phyloP scores from a whole-genome alignment of 1,140 invertebrate genomes.

The Phymorhynchus buccinoides region DNA sequence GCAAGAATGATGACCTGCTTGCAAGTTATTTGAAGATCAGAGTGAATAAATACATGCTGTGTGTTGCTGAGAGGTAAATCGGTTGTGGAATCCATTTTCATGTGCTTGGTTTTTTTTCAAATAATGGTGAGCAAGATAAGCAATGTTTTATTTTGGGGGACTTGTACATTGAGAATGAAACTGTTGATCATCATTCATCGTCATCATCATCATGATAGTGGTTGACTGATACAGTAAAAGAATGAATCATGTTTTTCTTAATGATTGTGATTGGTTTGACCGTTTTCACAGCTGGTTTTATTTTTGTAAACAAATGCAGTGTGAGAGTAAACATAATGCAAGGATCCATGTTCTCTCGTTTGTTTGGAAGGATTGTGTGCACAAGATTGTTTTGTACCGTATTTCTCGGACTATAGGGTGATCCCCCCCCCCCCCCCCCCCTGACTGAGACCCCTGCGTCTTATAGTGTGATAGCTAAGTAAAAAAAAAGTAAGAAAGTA shows the following conservation, averaged over 20 bases:
- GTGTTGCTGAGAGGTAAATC: too few species aligned
- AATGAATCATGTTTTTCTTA: not conserved
- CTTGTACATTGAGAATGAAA: not conserved
- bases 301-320: conserved; percentile 7
- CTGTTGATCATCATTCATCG: not conserved
- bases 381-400: too few species aligned
- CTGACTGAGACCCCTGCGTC: too few species aligned
- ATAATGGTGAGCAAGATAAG: not conserved
- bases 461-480: too few species aligned
- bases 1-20: not conserved
- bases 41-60: not conserved
- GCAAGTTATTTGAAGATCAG: not conserved
- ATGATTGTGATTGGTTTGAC: not conserved
- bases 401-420: too few species aligned
- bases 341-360: too few species aligned
- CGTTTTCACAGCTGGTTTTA: not conserved
- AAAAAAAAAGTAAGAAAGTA: too few species aligned
- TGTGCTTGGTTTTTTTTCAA: not conserved
- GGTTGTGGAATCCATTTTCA: not conserved
- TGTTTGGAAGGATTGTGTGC: too few species aligned
- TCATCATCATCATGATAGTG: not conserved
- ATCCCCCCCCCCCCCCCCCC: too few species aligned
- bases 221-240: not conserved
- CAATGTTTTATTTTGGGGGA: not conserved
- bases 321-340: not conserved